Evolutionary conservation across 2,888 invertebrate genomes (phyloP).

Genomic region (Eucera pruinosa): DNA sequence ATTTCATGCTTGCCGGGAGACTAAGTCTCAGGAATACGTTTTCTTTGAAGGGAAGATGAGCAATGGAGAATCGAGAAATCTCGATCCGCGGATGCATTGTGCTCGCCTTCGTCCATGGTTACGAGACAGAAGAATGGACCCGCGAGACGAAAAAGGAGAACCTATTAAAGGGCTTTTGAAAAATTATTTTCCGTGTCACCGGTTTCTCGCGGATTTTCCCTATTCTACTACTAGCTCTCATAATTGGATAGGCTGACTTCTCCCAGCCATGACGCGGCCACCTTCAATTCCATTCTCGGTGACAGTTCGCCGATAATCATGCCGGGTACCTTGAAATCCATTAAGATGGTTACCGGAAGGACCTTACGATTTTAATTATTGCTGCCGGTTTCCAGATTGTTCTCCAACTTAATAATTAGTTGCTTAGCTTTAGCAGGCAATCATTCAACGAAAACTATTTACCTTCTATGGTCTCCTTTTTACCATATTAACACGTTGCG

Average conservation of each 20-base stretch:
- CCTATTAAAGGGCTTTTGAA: conserved; percentile 57
- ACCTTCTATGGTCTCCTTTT: conserved; percentile 7
- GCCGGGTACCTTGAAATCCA: conserved; percentile 53
- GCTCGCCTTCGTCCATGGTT: neutral
- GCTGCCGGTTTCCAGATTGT: conserved; percentile 31
- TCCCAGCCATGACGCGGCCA: conserved; percentile 16
- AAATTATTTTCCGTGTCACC: conserved; percentile 64
- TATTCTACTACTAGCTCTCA: neutral
- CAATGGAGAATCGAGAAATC: conserved; percentile 20
- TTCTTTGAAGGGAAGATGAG: neutral
- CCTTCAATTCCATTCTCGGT: conserved; percentile 30
- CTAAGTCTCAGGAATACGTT: neutral
- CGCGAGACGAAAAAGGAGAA: conserved; percentile 10
- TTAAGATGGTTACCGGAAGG: conserved; percentile 58
- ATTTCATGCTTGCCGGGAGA: too few relatives aligned
- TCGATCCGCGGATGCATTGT: conserved; percentile 22
- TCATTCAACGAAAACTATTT: conserved; percentile 14
- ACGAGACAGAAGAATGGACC: conserved; percentile 30
- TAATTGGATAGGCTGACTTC: conserved; percentile 64
- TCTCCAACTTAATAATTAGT: conserved; percentile 28
- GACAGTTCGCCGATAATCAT: conserved; percentile 68
- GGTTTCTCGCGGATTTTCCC: conserved; percentile 45
- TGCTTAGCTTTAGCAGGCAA: conserved; percentile 40
- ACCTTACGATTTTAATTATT: conserved; percentile 51
- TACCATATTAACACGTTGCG: too few relatives aligned